A percentile compares a stretch with the other conserved stretches of the same genome.
Evolutionary conservation across 2,797 vertebrate genomes (phyloP).

Genomic region (Allobates femoralis): DNA sequence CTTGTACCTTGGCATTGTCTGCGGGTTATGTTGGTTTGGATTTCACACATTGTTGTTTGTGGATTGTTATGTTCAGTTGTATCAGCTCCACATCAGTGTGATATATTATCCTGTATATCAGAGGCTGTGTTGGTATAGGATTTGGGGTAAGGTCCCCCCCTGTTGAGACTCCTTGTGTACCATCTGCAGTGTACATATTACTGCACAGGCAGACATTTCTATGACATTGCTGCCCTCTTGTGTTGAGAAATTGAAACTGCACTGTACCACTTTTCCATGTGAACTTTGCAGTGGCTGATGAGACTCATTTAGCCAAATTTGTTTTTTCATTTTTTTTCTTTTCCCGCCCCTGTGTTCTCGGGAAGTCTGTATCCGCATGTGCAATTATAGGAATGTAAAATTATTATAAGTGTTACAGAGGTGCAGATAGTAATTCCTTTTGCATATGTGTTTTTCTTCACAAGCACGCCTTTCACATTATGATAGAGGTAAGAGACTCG

Average conservation of each 20-base stretch:
- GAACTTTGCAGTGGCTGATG: neutral
- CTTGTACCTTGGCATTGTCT: too few relatives aligned
- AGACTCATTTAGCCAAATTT: neutral
- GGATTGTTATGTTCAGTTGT: too few relatives aligned
- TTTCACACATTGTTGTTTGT: too few relatives aligned
- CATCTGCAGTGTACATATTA: neutral
- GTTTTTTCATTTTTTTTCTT: neutral
- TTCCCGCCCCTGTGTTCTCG: too few relatives aligned
- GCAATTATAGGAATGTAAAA: conserved; percentile 25
- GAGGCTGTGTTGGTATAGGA: neutral
- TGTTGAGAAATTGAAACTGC: conserved; percentile 8
- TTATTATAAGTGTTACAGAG: conserved; percentile 61
- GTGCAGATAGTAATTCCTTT: conserved; percentile 86
- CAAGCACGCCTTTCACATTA: conserved; percentile 99
- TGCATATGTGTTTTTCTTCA: conserved; percentile 84
- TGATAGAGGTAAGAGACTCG: conserved; percentile 98
- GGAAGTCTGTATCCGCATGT: neutral
- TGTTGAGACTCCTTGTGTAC: neutral
- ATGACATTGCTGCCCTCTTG: conserved; percentile 34
- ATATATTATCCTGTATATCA: too few relatives aligned
- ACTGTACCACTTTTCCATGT: neutral
- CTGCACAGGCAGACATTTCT: conserved; percentile 2
- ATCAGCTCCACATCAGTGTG: too few relatives aligned
- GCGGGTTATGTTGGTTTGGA: too few relatives aligned
- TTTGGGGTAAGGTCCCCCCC: neutral